phyloP scores from a whole-genome alignment of 2,797 vertebrate species.

The Loriculus beryllinus region DNA sequence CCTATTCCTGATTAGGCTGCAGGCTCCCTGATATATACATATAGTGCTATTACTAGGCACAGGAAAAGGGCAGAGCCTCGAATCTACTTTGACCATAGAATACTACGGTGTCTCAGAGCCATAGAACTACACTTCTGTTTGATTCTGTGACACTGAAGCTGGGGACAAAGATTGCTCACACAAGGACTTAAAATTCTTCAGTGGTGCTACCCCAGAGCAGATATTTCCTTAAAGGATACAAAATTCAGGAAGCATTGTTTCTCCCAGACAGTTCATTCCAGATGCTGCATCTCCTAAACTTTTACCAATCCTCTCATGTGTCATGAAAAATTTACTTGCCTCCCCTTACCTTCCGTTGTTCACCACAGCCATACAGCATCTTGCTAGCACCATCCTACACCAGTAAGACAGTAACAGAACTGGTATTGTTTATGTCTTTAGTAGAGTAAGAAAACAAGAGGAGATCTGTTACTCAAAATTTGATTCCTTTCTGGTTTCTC shows the following conservation, averaged over 20 bases:
- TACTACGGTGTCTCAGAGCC: neutral
- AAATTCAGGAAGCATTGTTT: neutral
- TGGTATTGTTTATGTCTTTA: neutral
- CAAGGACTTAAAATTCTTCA: neutral
- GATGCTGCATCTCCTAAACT: neutral
- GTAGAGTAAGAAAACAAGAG: neutral
- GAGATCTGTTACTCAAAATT: neutral
- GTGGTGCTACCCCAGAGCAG: neutral
- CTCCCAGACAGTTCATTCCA: neutral
- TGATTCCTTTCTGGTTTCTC: neutral
- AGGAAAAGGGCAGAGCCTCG: neutral
- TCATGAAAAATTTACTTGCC: neutral
- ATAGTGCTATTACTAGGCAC: no score
- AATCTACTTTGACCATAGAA: neutral
- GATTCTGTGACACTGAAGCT: neutral
- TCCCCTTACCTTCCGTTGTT: neutral
- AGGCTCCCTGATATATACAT: neutral
- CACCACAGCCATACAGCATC: neutral
- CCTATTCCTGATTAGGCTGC: neutral
- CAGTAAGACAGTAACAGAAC: neutral
- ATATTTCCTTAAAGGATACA: neutral
- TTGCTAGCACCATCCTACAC: neutral
- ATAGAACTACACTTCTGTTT: neutral
- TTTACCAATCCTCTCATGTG: neutral
- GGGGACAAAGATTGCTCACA: neutral